These are phyloP conservation scores for Python bivittatus DNA, from an alignment of 2,113 vertebrate species.

Conservation along the genomic window DNA sequence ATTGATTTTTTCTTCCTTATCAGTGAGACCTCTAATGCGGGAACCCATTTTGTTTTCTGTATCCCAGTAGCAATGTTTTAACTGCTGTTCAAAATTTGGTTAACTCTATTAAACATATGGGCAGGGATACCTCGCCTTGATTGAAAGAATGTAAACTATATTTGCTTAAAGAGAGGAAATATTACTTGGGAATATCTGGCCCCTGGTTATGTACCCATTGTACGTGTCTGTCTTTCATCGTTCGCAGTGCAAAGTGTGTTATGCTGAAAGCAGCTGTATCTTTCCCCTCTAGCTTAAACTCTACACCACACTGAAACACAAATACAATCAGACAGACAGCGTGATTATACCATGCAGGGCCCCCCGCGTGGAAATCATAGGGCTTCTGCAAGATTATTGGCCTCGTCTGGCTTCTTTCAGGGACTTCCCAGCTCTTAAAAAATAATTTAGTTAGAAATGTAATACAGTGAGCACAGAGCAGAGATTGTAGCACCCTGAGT, in stretches of 20 bases:
- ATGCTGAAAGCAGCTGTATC: neutral
- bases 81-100: neutral
- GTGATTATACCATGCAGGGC: neutral
- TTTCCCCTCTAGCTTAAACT: neutral
- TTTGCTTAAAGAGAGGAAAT: neutral
- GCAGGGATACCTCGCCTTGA: neutral
- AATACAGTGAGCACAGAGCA: neutral
- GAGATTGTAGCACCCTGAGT: neutral
- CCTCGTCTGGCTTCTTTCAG: constrained; percentile 5
- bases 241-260: neutral
- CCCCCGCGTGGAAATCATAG: constrained; percentile 18
- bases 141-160: neutral
- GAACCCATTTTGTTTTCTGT: neutral
- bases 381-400: constrained; percentile 23
- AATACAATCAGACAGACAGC: neutral
- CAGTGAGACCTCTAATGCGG: neutral
- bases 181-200: neutral
- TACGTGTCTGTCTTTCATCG: neutral
- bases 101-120: neutral
- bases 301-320: neutral
- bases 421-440: constrained; percentile 14
- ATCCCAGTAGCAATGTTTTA: neutral
- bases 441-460: neutral
- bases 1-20: neutral
- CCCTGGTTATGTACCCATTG: neutral